A percentile compares a stretch with the other conserved stretches of the same genome.
Evolutionary conservation across 2,113 vertebrate species (phyloP).

Genomic region (Ammospiza caudacuta): DNA sequence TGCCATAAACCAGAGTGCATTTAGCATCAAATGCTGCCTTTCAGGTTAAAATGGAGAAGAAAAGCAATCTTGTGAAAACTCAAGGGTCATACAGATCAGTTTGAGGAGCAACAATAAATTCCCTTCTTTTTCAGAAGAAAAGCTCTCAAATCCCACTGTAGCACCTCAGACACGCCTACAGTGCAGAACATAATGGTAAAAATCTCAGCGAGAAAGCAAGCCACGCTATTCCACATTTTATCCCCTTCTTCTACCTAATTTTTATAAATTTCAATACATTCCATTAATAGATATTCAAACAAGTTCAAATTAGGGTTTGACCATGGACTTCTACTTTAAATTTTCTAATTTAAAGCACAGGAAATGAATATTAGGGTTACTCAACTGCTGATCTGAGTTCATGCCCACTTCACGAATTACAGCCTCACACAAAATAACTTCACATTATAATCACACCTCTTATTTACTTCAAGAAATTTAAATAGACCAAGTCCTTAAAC

Average conservation of each 20-base stretch:
- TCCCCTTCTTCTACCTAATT: neutral
- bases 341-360: neutral
- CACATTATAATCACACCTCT: neutral
- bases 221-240: neutral
- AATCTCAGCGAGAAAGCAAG: neutral
- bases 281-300: neutral
- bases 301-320: neutral
- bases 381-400: neutral
- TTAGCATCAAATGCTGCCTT: neutral
- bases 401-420: neutral
- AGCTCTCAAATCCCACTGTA: neutral
- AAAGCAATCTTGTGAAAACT: neutral
- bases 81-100: neutral
- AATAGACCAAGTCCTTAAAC: neutral
- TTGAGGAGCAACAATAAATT: neutral
- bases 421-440: neutral
- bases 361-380: neutral
- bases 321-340: neutral
- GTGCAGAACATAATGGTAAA: neutral
- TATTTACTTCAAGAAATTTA: neutral
- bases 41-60: neutral
- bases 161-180: neutral
- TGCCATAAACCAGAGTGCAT: neutral
- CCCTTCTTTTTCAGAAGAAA: neutral
- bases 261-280: neutral